Evolutionary conservation across 2,797 vertebrate species (phyloP), one percentile per base, ranked within the genome.

Genomic region (Gallinago solitaria): DNA sequence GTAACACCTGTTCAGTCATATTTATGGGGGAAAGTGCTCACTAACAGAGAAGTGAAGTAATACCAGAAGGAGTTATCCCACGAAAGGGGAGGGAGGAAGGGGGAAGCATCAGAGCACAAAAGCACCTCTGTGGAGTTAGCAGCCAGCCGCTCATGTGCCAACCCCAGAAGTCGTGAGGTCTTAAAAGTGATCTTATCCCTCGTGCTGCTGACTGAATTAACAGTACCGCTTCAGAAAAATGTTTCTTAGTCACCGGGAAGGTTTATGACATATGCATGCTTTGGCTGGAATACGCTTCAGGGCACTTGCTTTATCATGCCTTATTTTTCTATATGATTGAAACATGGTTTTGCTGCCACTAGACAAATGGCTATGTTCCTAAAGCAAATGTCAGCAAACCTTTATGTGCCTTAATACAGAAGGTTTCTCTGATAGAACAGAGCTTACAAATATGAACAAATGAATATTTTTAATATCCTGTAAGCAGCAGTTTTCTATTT

Each of bases 1-100:
- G 95, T 92, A 98, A 98, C 98, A 99, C 98, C 98, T 98, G 98
- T 97, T 98, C 96, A 8, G 97, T 97, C 87, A 90, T 97, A 98
- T 97, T 99, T 98, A 98, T 96, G 96, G 93, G 96, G 95, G 90
- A 97, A 96, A 98, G 96, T 89, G 96, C 97, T 97, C 97, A 67
- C 90, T 82, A 97, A 97, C 94, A 97, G 96, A 96, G 92, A 95
- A 97, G 90, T 96, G 95, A 97, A 97, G 97, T 91, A 97, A 97
- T 93, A 87, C 94, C 93, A 97, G 96, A 87, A 97, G 84, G 95
- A 98, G 92, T 93, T 96, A 95, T 93, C 92, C 94, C 93, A 79
- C 2, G 12, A 85, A 85, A 81, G 27, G 35, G 65, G 79, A 93
- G 91, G 85, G 76, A 67, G 86, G 71, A 79, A 85, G 41, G 77